These are phyloP conservation scores for Anas platyrhynchos DNA, from an alignment of 2,113 vertebrate species.

Conservation along the genomic window DNA sequence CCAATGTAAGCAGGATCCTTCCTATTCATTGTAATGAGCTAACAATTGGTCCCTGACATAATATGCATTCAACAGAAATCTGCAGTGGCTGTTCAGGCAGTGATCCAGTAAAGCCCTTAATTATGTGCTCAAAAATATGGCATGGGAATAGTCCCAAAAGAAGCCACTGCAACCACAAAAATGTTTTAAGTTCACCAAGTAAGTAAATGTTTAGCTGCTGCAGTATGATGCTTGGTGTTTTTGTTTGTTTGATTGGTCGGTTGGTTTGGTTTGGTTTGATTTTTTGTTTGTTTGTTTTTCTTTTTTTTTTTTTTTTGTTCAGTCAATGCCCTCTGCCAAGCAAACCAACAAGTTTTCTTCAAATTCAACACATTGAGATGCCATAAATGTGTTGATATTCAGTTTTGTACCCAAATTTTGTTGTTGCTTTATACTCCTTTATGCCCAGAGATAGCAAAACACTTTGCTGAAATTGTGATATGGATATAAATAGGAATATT, in stretches of 20 bases:
- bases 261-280: too few relatives aligned
- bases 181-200: slow-evolving; percentile 6
- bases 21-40: slow-evolving; percentile 57
- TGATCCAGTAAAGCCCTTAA: slow-evolving; percentile 48
- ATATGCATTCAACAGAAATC: slow-evolving; percentile 44
- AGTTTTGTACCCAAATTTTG: background rate
- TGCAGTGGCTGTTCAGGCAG: slow-evolving; percentile 36
- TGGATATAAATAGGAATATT: background rate
- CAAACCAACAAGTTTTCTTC: background rate
- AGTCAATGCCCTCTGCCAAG: background rate
- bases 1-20: slow-evolving; percentile 26
- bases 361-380: background rate
- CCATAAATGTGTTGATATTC: background rate
- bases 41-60: slow-evolving; percentile 38
- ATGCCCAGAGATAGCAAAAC: background rate
- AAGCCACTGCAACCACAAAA: slow-evolving; percentile 22
- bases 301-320: background rate
- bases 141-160: slow-evolving; percentile 17
- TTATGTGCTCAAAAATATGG: slow-evolving; percentile 54
- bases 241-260: too few relatives aligned
- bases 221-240: background rate
- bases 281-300: too few relatives aligned
- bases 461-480: background rate
- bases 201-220: slow-evolving; percentile 8
- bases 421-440: background rate